Evolutionary conservation across 2,797 vertebrate species (phyloP).

Genomic region (Phalanger gymnotis): DNA sequence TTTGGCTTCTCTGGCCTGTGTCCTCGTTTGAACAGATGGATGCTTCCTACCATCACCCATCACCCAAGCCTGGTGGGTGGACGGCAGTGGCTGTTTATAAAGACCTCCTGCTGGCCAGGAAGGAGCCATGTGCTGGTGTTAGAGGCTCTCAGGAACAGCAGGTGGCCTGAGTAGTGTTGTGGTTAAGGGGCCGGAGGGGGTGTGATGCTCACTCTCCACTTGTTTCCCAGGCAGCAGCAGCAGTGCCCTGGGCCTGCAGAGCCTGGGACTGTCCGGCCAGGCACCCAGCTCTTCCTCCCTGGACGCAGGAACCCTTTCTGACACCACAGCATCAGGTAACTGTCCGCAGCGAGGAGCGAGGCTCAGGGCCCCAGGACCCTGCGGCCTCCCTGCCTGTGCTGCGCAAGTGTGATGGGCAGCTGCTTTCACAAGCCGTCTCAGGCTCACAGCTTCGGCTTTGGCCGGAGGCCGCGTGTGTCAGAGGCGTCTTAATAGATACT

Average conservation of each 20-base stretch:
- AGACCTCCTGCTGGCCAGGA: constrained; percentile 53
- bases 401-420: constrained; percentile 75
- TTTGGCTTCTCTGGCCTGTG: constrained; percentile 49
- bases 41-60: neutral
- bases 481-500: constrained; percentile 13
- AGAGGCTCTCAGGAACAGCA: constrained; percentile 58
- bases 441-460: constrained; percentile 70
- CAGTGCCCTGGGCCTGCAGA: constrained; percentile 98
- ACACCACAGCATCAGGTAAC: constrained; percentile 99
- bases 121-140: constrained; percentile 44
- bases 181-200: constrained; percentile 46
- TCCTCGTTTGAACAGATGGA: constrained; percentile 54
- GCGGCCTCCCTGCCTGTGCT: constrained; percentile 56
- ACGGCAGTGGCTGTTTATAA: constrained; percentile 37
- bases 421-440: constrained; percentile 78
- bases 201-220: constrained; percentile 75
- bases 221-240: constrained; percentile 95
- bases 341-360: constrained; percentile 80
- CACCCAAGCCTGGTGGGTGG: constrained; percentile 52
- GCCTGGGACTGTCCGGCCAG: constrained; percentile 97
- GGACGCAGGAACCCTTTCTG: constrained; percentile 98
- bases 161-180: constrained; percentile 32
- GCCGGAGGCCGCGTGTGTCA: constrained; percentile 8
- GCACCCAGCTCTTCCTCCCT: constrained; percentile 98
- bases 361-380: constrained; percentile 60